A percentile compares a stretch with the other conserved stretches of the same genome.
phyloP scores from a whole-genome alignment of 1,140 invertebrate genomes.

The Orius laevigatus region DNA sequence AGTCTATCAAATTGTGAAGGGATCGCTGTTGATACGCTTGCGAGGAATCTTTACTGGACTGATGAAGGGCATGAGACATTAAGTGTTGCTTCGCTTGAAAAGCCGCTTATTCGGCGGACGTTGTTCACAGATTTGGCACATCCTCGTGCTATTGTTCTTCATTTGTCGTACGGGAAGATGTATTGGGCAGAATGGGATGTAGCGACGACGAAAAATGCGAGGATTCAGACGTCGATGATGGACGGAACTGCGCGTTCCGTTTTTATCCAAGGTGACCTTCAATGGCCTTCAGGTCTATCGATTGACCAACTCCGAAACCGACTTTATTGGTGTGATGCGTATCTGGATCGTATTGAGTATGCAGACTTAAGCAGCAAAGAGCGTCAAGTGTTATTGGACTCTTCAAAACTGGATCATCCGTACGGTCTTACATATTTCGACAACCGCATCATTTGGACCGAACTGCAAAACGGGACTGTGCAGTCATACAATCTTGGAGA shows the following conservation, averaged over 20 bases:
- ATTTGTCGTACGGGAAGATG: slow-evolving; percentile 25
- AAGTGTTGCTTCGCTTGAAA: slow-evolving; percentile 39
- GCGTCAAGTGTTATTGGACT: slow-evolving; percentile 9
- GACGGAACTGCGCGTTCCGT: slow-evolving; percentile 30
- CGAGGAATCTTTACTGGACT: slow-evolving; percentile 68
- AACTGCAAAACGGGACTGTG: slow-evolving; percentile 40
- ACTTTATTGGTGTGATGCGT: slow-evolving; percentile 40
- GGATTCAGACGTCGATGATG: slow-evolving; percentile 35
- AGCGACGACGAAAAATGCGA: slow-evolving; percentile 20
- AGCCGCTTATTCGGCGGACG: slow-evolving; percentile 32
- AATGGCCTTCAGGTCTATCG: slow-evolving; percentile 40
- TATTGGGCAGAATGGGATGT: slow-evolving; percentile 32
- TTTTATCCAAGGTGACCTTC: slow-evolving; percentile 25
- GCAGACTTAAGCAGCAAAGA: slow-evolving; percentile 16
- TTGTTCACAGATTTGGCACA: slow-evolving; percentile 34
- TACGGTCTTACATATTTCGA: slow-evolving; percentile 34
- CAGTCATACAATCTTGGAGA: slow-evolving; percentile 29
- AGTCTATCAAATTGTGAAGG: slow-evolving; percentile 44
- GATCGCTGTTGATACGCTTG: slow-evolving; percentile 62
- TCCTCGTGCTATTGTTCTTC: slow-evolving; percentile 44
- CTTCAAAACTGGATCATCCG: slow-evolving; percentile 29
- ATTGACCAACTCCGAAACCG: slow-evolving; percentile 30
- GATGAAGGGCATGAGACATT: slow-evolving; percentile 44
- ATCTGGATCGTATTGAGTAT: slow-evolving; percentile 31
- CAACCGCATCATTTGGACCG: slow-evolving; percentile 34